Evolutionary conservation across 2,888 invertebrate genomes (phyloP).

Genomic region (Epirrita christyi): DNA sequence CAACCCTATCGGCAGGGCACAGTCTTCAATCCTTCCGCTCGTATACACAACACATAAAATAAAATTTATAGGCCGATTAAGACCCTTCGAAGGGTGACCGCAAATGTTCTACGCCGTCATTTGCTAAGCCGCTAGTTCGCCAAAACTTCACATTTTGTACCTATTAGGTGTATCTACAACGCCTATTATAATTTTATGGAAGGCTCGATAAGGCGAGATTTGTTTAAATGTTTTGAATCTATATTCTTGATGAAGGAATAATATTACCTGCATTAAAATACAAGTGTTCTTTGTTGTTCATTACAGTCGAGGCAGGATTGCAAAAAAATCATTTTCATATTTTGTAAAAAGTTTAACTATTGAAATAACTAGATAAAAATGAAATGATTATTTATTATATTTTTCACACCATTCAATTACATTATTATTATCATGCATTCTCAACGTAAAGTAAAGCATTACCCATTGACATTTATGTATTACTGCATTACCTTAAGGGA

Average conservation of each 20-base stretch:
- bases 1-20: conserved; percentile 34
- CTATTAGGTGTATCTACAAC: conserved; percentile 35
- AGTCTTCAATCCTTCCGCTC: conserved; percentile 46
- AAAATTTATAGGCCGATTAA: conserved; percentile 74
- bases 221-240: not conserved
- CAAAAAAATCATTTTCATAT: no score
- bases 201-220: conserved; percentile 18
- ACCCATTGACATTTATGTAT: no score
- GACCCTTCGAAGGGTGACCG: conserved; percentile 66
- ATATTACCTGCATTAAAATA: no score
- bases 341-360: no score
- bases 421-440: no score
- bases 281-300: no score
- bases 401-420: no score
- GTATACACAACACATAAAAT: conserved; percentile 67
- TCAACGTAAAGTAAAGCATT: no score
- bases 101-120: conserved; percentile 68
- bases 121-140: conserved; percentile 65
- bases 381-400: no score
- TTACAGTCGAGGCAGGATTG: no score
- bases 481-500: no score
- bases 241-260: not conserved
- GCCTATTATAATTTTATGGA: conserved; percentile 36
- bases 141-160: conserved; percentile 50
- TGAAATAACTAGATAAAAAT: no score